Base-by-base conservation (phyloP, 64 coral and sea anemone species). In the Montipora efflorescens region DNA sequence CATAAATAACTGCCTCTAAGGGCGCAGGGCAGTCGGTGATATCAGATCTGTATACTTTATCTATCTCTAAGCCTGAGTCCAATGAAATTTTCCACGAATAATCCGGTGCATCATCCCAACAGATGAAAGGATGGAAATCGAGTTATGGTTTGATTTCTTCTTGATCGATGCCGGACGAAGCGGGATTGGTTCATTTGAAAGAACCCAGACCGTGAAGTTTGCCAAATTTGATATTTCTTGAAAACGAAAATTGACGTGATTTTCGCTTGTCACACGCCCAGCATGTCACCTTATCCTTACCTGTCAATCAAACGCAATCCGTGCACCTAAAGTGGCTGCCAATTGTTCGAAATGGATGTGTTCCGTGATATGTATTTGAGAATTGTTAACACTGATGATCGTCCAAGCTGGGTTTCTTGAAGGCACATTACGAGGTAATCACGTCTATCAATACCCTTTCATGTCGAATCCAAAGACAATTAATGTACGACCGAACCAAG, bases 271-370 rank as follows among this genome's bases (percentile, higher is more conserved):
- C 82, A 86, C 82, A 86, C 45, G 46, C 66, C 82, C 62, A 71
- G 5, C 62, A 48, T 72, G 62, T 86, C 44, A 69, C 19, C 19
- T 47, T 18, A 83, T 83, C 81, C 59, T 58, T 59, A 45, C 7
- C 64, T 86, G 82, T 71, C 82, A 86, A 86, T 86, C 82, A 86
- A 86, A 71, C 0, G 46, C 47, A 51, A 86, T 48, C 72, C 66
- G 82, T 86, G 64, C 16, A 57, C 6, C 75, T 36, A 78, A 49
- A 18, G 66, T 43, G 49, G 82, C 82, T 69, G 43, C 45, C 19
- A 19, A 46, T 22, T 13, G 36, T 70, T 10, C 5, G 82, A 84
- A 84, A 48, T 67, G 66, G 67, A 47, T 70, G 44, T 72, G 45
- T 47, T 18, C 66, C 66, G 45, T 15, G 67, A 70, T 15, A 67